A percentile compares a stretch with the other conserved stretches of the same genome.
These are phyloP conservation scores for Uropetala carovei DNA, from an alignment of 2,888 invertebrate species.

Conservation along the genomic window DNA sequence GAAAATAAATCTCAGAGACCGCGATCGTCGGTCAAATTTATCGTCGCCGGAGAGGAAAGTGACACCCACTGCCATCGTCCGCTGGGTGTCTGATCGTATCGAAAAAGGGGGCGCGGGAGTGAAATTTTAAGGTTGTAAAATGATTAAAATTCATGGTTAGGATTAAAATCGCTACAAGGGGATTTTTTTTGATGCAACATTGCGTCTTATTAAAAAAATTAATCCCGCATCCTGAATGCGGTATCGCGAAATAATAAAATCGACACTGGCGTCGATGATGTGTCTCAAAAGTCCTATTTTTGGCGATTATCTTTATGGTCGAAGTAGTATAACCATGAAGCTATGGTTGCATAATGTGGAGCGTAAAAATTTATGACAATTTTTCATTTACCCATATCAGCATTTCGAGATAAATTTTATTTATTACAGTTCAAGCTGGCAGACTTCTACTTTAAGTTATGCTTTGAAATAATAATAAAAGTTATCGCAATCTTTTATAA, in stretches of 20 bases:
- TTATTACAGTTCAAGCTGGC: too few species aligned
- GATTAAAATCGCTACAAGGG: background rate
- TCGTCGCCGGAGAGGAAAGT: conserved; percentile 12
- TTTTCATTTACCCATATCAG: too few species aligned
- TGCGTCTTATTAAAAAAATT: background rate
- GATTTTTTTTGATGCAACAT: background rate
- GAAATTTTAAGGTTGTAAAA: conserved; percentile 36
- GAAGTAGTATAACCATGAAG: background rate
- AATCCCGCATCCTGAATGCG: background rate
- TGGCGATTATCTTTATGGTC: background rate
- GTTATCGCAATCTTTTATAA: too few species aligned
- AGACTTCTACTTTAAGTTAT: too few species aligned
- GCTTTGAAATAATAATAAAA: too few species aligned
- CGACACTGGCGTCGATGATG: background rate
- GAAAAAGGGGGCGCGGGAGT: background rate
- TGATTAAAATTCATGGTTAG: conserved; percentile 23
- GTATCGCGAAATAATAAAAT: background rate
- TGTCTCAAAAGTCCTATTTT: background rate
- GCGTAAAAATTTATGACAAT: background rate
- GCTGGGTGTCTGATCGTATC: conserved; percentile 37
- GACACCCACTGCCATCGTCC: conserved; percentile 57
- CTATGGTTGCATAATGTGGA: background rate
- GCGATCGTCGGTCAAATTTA: conserved; percentile 58
- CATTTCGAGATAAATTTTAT: too few species aligned
- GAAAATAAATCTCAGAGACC: conserved; percentile 57